Base-by-base conservation (phyloP, 2,888 invertebrate genomes). In the Falcaria lacertinaria region DNA sequence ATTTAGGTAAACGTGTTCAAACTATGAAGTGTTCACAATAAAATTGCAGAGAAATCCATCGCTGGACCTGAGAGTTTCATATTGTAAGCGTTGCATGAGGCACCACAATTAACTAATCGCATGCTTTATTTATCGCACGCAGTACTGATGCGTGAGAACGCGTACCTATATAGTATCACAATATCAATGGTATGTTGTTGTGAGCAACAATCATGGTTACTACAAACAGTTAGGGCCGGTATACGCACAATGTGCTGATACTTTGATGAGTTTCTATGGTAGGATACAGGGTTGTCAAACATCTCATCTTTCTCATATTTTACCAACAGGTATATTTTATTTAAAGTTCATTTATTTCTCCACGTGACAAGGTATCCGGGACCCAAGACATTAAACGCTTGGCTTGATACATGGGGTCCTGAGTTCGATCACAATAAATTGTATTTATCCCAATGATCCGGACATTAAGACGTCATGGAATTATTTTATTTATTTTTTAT, bases 81-180 rank as follows among this genome's bases (percentile, higher is more conserved):
- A 36, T 36, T 17, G 14, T 7, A 15, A 8, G 16, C 11, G 16
- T n/a, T 32, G 17, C 39, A 33, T 17, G 39, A 11, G 15, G 5
- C n/a, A 15, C 32, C 15, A 15, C 14, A 37, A 37, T 37, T 22
- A 37, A 22, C 37, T 11, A 60, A 58, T 58, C 54, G 60, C 46
- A 50, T 45, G 47, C 45, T 56, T 44, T 37, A 41, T 50, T 60
- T 54, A 50, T 34, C 49, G 49, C 60, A 42, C 43, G 44, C 47
- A 42, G 47, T 43, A 44, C 44, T 15, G 13, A 15, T 54, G 58
- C 54, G 60, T 58, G 60, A 60, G 60, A 60, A 49, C 28, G 28
- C 28, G 28, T 28, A n/a, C n/a, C n/a, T n/a, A n/a, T n/a, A n/a
- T n/a, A 11, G 28, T 60, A 51, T 54, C 46, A 60, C 46, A 42